Evolutionary conservation across 1,140 invertebrate genomes (phyloP).

Genomic region (Stenopsyche tienmushanensis): DNA sequence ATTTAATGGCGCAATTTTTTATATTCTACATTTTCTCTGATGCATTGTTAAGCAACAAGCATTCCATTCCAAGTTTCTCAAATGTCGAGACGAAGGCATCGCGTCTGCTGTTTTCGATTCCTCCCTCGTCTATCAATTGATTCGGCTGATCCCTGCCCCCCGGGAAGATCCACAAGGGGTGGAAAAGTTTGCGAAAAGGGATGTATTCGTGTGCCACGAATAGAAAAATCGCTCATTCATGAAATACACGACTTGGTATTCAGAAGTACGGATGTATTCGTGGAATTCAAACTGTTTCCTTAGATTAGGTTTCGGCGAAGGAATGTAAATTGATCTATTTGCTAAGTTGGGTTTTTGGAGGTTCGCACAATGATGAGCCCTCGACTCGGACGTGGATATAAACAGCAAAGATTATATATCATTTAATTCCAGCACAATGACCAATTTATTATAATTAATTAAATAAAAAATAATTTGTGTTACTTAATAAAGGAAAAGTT

Average conservation of each 20-base stretch:
- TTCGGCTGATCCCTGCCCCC: slow-evolving; percentile 14
- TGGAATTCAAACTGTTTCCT: slow-evolving; percentile 24
- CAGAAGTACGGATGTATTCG: neutral
- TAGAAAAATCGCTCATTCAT: slow-evolving; percentile 26
- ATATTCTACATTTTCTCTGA: too few relatives aligned
- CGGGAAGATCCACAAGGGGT: neutral
- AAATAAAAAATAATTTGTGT: too few relatives aligned
- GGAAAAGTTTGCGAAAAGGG: neutral
- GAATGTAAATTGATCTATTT: slow-evolving; percentile 32
- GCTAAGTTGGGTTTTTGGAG: too few relatives aligned
- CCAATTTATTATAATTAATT: too few relatives aligned
- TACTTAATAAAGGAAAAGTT: too few relatives aligned
- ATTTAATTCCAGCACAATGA: too few relatives aligned
- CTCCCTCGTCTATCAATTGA: slow-evolving; percentile 17
- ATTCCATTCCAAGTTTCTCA: too few relatives aligned
- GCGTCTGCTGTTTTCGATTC: slow-evolving; percentile 20
- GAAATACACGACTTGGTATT: slow-evolving; percentile 11
- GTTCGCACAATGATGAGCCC: too few relatives aligned
- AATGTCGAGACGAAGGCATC: too few relatives aligned
- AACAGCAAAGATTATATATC: too few relatives aligned
- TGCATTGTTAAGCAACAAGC: neutral
- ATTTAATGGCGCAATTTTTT: too few relatives aligned
- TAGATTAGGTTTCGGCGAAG: slow-evolving; percentile 24
- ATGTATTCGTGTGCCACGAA: slow-evolving; percentile 8
- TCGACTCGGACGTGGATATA: too few relatives aligned